These are phyloP conservation scores for Polia nebulosa DNA, from an alignment of 2,888 invertebrate genomes.

Conservation along the genomic window DNA sequence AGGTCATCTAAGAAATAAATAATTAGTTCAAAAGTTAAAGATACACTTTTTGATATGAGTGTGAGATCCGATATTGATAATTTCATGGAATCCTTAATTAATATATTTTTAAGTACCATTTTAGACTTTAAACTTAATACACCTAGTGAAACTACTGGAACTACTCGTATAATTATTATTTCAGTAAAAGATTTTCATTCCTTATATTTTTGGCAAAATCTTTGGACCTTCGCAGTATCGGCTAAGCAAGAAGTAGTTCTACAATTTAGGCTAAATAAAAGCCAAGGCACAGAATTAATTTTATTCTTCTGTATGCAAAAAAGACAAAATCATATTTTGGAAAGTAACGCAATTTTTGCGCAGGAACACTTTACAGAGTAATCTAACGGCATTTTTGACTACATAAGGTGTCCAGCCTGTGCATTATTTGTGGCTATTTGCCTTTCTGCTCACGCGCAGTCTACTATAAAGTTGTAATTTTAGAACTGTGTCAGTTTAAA, in stretches of 20 bases:
- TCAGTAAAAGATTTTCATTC: too few relatives aligned
- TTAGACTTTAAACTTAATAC: too few relatives aligned
- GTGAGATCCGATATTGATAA: too few relatives aligned
- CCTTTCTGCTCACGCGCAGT: conserved; percentile 43
- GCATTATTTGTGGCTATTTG: conserved; percentile 31
- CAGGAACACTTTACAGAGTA: conserved; percentile 7
- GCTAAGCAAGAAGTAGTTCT: too few relatives aligned
- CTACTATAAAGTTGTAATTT: conserved; percentile 67
- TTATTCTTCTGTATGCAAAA: background rate
- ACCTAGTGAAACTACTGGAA: too few relatives aligned
- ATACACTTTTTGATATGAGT: background rate
- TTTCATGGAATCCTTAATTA: too few relatives aligned
- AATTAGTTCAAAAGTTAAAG: conserved; percentile 8
- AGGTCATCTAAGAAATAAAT: conserved; percentile 52
- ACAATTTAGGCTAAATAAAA: too few relatives aligned
- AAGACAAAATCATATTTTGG: conserved; percentile 5
- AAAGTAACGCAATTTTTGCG: background rate
- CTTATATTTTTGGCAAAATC: too few relatives aligned
- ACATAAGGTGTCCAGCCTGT: conserved; percentile 15
- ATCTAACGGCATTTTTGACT: conserved; percentile 20
- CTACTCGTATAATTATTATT: too few relatives aligned
- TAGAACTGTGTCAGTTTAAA: conserved; percentile 83
- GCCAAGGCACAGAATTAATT: background rate
- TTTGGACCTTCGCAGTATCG: too few relatives aligned
- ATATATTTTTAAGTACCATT: too few relatives aligned